phyloP scores from a whole-genome alignment of 2,113 vertebrate genomes.

The Dissostichus mawsoni region DNA sequence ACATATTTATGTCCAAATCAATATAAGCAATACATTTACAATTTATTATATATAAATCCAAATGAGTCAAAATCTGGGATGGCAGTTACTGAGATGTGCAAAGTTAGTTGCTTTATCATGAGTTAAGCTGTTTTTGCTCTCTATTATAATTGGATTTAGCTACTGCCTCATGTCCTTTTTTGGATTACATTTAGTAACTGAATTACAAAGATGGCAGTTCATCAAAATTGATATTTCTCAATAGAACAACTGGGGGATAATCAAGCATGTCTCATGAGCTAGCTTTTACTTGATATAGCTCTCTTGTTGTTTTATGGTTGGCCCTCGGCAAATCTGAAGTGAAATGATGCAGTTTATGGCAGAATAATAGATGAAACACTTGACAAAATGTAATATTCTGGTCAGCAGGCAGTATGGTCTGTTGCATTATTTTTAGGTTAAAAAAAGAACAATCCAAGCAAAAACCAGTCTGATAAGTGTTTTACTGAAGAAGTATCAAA shows the following conservation, averaged over 20 bases:
- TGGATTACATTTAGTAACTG: not conserved
- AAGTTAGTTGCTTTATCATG: not conserved
- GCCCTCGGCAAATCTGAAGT: not conserved
- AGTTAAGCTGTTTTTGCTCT: not conserved
- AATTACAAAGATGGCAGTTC: not conserved
- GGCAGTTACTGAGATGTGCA: not conserved
- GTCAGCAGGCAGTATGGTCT: not conserved
- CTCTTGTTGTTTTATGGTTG: not conserved
- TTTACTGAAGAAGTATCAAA: constrained; percentile 33
- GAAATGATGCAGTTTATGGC: not conserved
- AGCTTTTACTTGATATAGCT: not conserved
- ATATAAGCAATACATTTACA: not conserved
- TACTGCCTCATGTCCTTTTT: not conserved
- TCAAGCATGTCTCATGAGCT: not conserved
- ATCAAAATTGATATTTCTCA: not conserved
- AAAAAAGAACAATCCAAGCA: constrained; percentile 18
- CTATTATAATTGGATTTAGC: not conserved
- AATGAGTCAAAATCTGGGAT: not conserved
- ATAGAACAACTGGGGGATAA: not conserved
- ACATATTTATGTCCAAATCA: not conserved
- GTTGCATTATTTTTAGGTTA: not conserved
- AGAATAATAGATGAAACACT: not conserved
- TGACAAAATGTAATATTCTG: not conserved
- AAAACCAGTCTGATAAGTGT: constrained; percentile 2
- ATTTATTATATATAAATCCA: not conserved